Evolutionary conservation across 2,888 invertebrate genomes (phyloP).

Genomic region (Rhagium mordax): DNA sequence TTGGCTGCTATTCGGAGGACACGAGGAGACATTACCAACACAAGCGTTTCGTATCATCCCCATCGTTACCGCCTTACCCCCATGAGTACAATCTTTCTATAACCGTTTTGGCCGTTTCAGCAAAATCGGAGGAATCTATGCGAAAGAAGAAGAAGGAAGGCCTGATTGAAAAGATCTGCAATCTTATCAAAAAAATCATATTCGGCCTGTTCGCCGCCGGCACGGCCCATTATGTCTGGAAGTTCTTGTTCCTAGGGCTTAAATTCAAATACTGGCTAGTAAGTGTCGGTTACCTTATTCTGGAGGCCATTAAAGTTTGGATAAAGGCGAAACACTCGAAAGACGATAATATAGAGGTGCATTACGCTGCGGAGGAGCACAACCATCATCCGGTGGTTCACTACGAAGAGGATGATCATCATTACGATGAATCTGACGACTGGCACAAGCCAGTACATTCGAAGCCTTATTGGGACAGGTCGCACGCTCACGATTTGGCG

Average conservation of each 20-base stretch:
- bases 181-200: slow-evolving; percentile 76
- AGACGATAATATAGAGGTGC: slow-evolving; percentile 55
- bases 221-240: slow-evolving; percentile 81
- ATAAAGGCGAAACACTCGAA: slow-evolving; percentile 80
- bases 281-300: slow-evolving; percentile 77
- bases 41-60: neutral
- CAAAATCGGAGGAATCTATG: neutral
- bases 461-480: slow-evolving; percentile 57
- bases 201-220: slow-evolving; percentile 75
- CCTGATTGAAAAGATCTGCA: slow-evolving; percentile 80
- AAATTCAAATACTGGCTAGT: slow-evolving; percentile 85
- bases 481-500: slow-evolving; percentile 59
- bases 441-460: slow-evolving; percentile 7
- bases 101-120: slow-evolving; percentile 13
- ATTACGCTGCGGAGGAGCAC: slow-evolving; percentile 47
- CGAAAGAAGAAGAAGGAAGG: slow-evolving; percentile 74
- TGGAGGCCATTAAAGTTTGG: slow-evolving; percentile 82
- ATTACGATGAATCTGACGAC: slow-evolving; percentile 28
- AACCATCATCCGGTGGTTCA: slow-evolving; percentile 47
- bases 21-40: neutral
- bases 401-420: slow-evolving; percentile 34
- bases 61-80: neutral
- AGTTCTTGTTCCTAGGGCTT: slow-evolving; percentile 80
- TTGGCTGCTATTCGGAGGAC: neutral
- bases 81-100: neutral